phyloP scores from a whole-genome alignment of 2,113 vertebrate genomes.

The Triplophysa dalaica region DNA sequence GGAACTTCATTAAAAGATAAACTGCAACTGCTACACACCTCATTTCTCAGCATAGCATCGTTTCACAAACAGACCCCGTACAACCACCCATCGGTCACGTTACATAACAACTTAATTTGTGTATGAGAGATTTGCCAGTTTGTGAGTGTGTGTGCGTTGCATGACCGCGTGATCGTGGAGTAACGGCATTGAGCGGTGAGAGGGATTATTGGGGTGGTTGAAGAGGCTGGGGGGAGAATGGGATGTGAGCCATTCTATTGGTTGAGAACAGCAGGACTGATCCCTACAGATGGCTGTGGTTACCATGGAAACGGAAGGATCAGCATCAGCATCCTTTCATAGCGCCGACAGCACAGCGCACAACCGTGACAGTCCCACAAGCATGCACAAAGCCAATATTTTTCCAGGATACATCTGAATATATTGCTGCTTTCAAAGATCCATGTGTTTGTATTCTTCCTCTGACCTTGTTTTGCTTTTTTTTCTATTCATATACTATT shows the following conservation, averaged over 20 bases:
- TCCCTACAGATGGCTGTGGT: constrained; percentile 71
- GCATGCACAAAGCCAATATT: constrained; percentile 8
- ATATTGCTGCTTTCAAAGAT: not conserved
- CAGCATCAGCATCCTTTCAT: constrained; percentile 59
- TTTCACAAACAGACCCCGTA: not conserved
- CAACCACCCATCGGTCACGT: not conserved
- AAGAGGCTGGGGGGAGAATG: constrained; percentile 27
- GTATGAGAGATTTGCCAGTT: constrained; percentile 48
- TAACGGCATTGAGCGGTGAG: constrained; percentile 45
- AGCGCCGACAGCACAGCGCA: not conserved
- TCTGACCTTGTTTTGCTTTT: not conserved
- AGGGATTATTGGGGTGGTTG: constrained; percentile 61
- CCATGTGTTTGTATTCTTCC: not conserved
- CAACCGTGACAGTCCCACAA: not conserved
- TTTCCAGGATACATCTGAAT: constrained; percentile 20
- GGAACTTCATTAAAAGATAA: constrained; percentile 37
- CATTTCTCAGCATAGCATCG: not conserved
- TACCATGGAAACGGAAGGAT: constrained; percentile 64
- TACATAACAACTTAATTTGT: constrained; percentile 7
- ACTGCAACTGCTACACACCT: constrained; percentile 42
- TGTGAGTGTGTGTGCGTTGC: constrained; percentile 41
- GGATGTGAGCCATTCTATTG: constrained; percentile 59
- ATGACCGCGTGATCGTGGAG: constrained; percentile 39
- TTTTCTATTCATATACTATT: not conserved
- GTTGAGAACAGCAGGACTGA: constrained; percentile 60